Percentiles rank a stretch among this genome's conserved stretches.
phyloP scores from a whole-genome alignment of 1,140 invertebrate genomes.

The Magallana gigas region DNA sequence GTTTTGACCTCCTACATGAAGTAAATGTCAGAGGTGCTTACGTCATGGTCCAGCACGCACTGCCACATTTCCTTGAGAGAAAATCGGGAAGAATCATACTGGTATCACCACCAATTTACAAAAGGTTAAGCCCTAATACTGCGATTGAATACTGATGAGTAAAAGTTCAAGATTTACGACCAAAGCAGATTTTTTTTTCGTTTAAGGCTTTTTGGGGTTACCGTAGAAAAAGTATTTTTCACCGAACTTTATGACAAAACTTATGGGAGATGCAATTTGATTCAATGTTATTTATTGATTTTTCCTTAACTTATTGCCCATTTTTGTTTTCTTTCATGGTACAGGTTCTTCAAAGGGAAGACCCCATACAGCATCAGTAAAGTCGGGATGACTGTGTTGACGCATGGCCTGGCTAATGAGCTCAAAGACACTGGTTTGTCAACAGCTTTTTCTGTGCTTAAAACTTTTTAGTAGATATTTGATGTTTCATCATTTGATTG shows the following conservation, averaged over 20 bases:
- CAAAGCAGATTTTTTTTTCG: too few species aligned
- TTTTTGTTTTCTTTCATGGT: neutral
- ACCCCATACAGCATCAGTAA: constrained; percentile 72
- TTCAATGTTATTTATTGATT: too few species aligned
- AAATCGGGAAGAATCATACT: constrained; percentile 66
- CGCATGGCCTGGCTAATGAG: constrained; percentile 70
- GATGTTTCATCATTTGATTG: too few species aligned
- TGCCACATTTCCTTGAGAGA: constrained; percentile 65
- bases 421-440: constrained; percentile 64
- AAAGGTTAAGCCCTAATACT: constrained; percentile 56
- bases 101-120: constrained; percentile 72
- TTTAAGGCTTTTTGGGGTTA: too few species aligned
- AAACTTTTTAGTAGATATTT: too few species aligned
- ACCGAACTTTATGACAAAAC: too few species aligned
- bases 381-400: constrained; percentile 69
- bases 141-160: too few species aligned
- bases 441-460: too few species aligned
- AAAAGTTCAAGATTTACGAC: too few species aligned
- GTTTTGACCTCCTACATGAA: constrained; percentile 69
- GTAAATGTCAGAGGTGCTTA: constrained; percentile 72
- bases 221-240: too few species aligned
- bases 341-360: constrained; percentile 74
- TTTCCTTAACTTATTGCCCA: neutral
- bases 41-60: constrained; percentile 63
- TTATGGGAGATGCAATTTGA: too few species aligned